Base-by-base conservation (phyloP, 2,797 vertebrate species). In the Myioborus melanocephalus region DNA sequence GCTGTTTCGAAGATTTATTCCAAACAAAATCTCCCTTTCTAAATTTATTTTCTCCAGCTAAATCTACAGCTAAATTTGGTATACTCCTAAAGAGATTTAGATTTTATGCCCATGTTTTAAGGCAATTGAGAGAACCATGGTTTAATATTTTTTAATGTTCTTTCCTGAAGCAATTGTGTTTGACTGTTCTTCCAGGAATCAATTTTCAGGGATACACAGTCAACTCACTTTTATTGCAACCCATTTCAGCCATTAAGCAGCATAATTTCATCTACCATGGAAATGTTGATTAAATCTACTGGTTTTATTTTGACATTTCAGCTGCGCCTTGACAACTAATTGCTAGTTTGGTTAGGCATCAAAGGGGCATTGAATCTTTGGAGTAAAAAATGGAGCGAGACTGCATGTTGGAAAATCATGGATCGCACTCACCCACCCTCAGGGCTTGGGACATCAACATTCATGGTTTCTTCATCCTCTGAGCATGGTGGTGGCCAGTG, bases 131-230 rank as follows among this genome's bases (percentile, higher is more conserved):
- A 93, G 35, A 57, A 37, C 32, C 1, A 2, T 30, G 26, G 39
- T 90, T 93, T 90, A 72, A 79, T 69, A 94, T 86, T 91, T 95
- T 75, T 76, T 75, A 69, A 71, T 69, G 57, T 93, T 94, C 73
- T 91, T 93, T 96, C 63, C 77, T 95, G 66, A 73, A 90, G 65
- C 44, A 50, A 83, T 87, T 93, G 65, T 83, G 37, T 83, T 84
- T 87, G 65, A 87, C 63, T 94, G 50, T 73, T 93, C 91, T 93
- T 93, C 59, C 59, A 90, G 70, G 92, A 94, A 95, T 80, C 82
- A 85, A 27, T 95, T 96, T 89, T 89, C 30, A 21, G 65, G 63
- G 52, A 72, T 63, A 79, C 4, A 14, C 47, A 82, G 73, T 94
- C 87, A 90, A 89, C 71, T 93, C 50, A 32, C 41, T 94, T 92